phyloP scores from a whole-genome alignment of 2,113 vertebrate species.

The Furnarius figulus region DNA sequence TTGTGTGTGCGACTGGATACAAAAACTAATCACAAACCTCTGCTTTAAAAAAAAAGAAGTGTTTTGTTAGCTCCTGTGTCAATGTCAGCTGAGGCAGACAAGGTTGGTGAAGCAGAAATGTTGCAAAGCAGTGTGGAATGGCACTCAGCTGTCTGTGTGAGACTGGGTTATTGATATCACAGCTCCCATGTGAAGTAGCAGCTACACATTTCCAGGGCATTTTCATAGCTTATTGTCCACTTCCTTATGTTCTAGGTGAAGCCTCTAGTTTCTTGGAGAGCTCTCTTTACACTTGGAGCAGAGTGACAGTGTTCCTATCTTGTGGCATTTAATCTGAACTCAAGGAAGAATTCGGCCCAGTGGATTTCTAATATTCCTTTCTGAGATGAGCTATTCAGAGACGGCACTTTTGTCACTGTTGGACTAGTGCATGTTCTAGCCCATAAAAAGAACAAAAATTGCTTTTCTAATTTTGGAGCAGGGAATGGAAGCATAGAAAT shows the following conservation, averaged over 20 bases:
- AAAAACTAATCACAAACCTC: conserved; percentile 37
- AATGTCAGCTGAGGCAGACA: not conserved
- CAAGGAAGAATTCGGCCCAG: not conserved
- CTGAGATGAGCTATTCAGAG: not conserved
- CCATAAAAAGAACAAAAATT: not conserved
- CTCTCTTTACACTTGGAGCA: not conserved
- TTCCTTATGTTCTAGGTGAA: not conserved
- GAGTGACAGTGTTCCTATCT: not conserved
- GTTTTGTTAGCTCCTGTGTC: not conserved
- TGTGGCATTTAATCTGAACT: not conserved
- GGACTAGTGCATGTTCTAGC: not conserved
- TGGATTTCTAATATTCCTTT: not conserved
- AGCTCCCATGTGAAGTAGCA: not conserved
- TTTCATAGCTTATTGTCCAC: not conserved
- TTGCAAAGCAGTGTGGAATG: not conserved
- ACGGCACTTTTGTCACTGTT: not conserved
- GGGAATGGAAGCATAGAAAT: not conserved
- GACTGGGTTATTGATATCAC: not conserved
- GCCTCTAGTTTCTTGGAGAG: not conserved
- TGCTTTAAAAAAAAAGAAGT: not conserved
- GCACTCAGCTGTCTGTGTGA: not conserved
- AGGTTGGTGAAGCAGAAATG: conserved; percentile 1
- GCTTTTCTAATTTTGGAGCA: not conserved
- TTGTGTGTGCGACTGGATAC: not conserved
- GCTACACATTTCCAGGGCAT: not conserved